Percentiles rank a stretch among this genome's conserved stretches.
phyloP scores from a whole-genome alignment of 2,113 vertebrate genomes.

The Dolichotis patagonum region DNA sequence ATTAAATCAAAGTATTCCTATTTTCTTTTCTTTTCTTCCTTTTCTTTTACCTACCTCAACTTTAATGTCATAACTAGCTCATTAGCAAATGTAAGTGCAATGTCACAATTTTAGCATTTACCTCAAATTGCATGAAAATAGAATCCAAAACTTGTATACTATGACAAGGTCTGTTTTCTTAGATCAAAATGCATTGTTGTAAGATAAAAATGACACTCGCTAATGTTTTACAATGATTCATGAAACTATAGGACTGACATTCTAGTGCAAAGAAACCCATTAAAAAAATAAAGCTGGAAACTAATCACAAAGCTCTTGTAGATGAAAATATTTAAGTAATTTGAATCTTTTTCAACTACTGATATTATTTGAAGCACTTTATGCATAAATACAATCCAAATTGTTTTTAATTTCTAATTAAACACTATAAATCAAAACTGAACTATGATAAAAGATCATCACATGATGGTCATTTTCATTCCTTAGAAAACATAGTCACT shows the following conservation, averaged over 20 bases:
- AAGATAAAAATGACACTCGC: conserved; percentile 70
- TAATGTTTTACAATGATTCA: conserved; percentile 75
- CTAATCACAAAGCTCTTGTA: conserved; percentile 67
- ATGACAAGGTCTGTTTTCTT: conserved; percentile 64
- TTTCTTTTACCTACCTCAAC: background rate
- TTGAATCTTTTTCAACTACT: conserved; percentile 51
- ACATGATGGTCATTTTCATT: background rate
- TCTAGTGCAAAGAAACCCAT: conserved; percentile 62
- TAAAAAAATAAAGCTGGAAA: conserved; percentile 71
- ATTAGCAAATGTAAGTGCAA: conserved; percentile 55
- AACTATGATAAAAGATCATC: background rate
- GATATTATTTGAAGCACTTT: conserved; percentile 52
- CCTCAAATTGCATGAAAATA: conserved; percentile 64
- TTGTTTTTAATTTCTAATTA: conserved; percentile 31
- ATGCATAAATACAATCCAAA: conserved; percentile 50
- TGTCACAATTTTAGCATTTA: conserved; percentile 53
- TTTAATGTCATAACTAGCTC: background rate
- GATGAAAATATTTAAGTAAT: conserved; percentile 63
- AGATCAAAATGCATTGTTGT: conserved; percentile 76
- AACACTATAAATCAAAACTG: background rate
- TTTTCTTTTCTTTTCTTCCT: background rate
- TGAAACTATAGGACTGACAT: conserved; percentile 73
- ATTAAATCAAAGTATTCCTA: conserved; percentile 31
- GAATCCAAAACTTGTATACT: conserved; percentile 62
- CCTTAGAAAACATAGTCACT: background rate